Evolutionary conservation across 2,888 invertebrate species (phyloP), one percentile per base, ranked within the genome.

Genomic region (Chorisops tibialis): DNA sequence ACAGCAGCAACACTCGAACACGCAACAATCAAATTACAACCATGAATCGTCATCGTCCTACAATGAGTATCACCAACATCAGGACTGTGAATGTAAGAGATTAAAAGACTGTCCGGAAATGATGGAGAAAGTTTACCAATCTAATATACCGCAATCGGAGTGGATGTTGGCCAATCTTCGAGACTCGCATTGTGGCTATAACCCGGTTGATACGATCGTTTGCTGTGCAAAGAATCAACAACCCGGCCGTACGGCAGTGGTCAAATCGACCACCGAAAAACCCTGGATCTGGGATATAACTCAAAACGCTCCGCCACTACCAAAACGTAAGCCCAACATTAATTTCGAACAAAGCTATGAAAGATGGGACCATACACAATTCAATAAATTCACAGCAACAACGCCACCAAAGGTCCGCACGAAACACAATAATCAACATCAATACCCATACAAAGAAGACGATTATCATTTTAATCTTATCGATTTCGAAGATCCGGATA

Each of bases 221-320:
- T 76, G 76, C 50, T 76, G 76, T 64, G 70, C 71, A 19, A 37
- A 62, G 12, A 18, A 50, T 4, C 7, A 39, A 2, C 52, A 59
- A 38, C 16, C 41, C 6, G 7, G 37, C 9, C 43, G 18, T 11
- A 16, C 24, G 3, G 50, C 50, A 3, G n/a, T 7, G n/a, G 22
- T 19, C 5, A 56, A 50, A 47, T 67, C 65, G 1, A 61, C 64
- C 35, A 64, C 65, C 1, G 67, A 68, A 12, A 67, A 69, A 3
- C 72, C 71, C 16, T 76, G 75, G 76, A 65, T 75, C 3, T 76
- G 76, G 76, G 73, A 71, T 24, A 61, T 61, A 11, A 52, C 22
- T 35, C 37, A 24, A 24, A 47, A 48, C 9, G 19, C 39, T 6
- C 38, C 47, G 2, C 22, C 41, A 11, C 9, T n/a, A 12, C 45